Base-by-base conservation (phyloP, 2,888 invertebrate species). In the Troglohyphantes excavatus region DNA sequence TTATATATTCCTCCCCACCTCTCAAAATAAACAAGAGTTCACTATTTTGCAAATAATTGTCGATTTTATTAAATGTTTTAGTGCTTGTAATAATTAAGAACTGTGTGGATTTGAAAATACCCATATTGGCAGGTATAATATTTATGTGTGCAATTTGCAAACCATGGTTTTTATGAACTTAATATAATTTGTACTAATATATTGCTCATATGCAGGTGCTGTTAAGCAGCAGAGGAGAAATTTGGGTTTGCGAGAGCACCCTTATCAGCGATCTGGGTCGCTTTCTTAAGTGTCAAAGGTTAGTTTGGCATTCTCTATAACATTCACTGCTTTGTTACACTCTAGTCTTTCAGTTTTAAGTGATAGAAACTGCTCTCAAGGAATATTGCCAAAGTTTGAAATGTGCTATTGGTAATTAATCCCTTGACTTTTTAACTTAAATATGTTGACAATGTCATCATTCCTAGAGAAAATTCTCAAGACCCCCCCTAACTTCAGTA, bases 231-330 rank as follows among this genome's bases (percentile, higher is more conserved):
- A 96, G 94, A 95, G 96, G 94, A 96, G 97, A 95, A 95, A 96
- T 94, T 95, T 97, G 95, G 96, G 96, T 95, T 96, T 97, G 95
- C 96, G 98, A 96, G 98, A 98, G 95, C 98, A 98, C 96, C 98
- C 98, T 95, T 98, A 98, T 96, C 97, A 97, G 96, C 97, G 98
- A 96, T 97, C 97, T 95, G 96, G 96, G 95, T 94, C 95, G 96
- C 96, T 96, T 95, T 96, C 95, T 93, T 94, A 92, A 90, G 76
- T 82, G 67, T 83, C 65, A 78, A 90, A 90, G 90, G 90, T 90
- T 79, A 90, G 90, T 90, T 83, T 76, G 73, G 65, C 61, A 21
- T 73, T 61, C 73, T 72, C 67, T 76, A 39, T 85, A 75, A 67
- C 29, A 27, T 79, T 61, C 33, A 85, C 29, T 82, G 82, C 82